Conservation (phyloP, 1,140 invertebrate genomes). For the Sminthurinus signatus region DNA sequence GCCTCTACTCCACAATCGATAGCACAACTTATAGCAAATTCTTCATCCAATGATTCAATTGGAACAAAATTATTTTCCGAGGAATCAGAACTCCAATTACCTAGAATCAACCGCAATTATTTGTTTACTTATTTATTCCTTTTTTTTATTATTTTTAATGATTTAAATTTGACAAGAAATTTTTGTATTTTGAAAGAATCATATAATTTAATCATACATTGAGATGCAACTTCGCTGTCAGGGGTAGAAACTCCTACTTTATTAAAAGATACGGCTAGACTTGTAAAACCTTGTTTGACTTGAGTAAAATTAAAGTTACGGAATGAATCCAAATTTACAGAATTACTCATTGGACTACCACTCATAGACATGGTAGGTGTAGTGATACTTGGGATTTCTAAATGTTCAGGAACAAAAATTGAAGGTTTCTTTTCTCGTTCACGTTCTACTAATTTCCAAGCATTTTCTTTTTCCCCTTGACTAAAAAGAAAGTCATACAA, state of each 20-base stretch:
- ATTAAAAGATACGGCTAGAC: conserved; percentile 19
- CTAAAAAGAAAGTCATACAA: conserved; percentile 3
- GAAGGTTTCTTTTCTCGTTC: conserved; percentile 6
- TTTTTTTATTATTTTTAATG: no score
- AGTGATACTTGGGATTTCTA: background rate
- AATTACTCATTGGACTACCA: conserved; percentile 22
- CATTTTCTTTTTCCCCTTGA: background rate
- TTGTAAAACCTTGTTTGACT: conserved; percentile 24
- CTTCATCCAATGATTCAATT: conserved; percentile 20
- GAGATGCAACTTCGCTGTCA: conserved; percentile 38
- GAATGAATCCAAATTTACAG: conserved; percentile 10
- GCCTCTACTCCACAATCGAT: conserved; percentile 63
- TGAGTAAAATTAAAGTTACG: conserved; percentile 7
- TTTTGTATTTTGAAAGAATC: no score
- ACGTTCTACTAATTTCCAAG: conserved; percentile 14
- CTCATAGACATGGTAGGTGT: conserved; percentile 1
- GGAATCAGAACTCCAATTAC: conserved; percentile 25
- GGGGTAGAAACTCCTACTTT: conserved; percentile 34
- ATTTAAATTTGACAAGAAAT: no score
- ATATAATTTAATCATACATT: conserved; percentile 27
- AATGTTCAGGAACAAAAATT: background rate
- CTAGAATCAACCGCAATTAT: no score
- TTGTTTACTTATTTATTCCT: no score
- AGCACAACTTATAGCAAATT: background rate
- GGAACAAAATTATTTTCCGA: conserved; percentile 36